Evolutionary conservation across 2,888 invertebrate species (phyloP), one percentile per base, ranked within the genome.

Genomic region (Clunio marinus): DNA sequence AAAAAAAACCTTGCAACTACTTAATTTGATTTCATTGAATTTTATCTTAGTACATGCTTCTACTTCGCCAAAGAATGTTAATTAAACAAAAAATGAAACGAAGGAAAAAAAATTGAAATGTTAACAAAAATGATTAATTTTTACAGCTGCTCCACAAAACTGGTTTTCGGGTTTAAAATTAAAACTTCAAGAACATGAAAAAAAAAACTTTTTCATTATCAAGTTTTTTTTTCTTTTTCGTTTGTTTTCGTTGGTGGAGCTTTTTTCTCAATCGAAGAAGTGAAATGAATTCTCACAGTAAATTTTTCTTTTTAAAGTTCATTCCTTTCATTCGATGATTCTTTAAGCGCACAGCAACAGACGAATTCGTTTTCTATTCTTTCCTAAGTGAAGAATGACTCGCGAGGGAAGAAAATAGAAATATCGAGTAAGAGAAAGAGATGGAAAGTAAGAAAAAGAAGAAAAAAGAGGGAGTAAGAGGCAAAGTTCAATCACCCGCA

Each of bases 91-190:
- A 13, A 57, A 27, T 15, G 57, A 57, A 57, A 13, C 8, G 27
- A 28, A 17, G 27, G 25, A 15, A 41, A 22, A 62, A 46, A 63
- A 45, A 63, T 63, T 63, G 37, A 63, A 63, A 63, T 28, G 63
- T 63, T 63, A 46, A 62, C 62, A 37, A 46, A 46, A 63, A 63
- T 63, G 63, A 63, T 63, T 63, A 63, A 63, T 63, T 63, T 62
- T 63, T 63, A 63, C 63, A 63, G 45, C 63, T 63, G 63, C 37
- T 46, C 63, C 24, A 37, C 32, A 20, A 45, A 63, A 45, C 63
- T 37, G 62, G 62, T 62, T 62, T 41, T 41, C 25, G 8, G 37
- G 35, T 35, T 62, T 37, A 62, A 37, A 22, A 60, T 7, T 24
- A 4, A 63, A 25, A 28, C 24, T 59, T 59, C 32, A n/a, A n/a